Conservation (phyloP, 2,888 invertebrate genomes). For the Poecilobothrus nobilitatus region DNA sequence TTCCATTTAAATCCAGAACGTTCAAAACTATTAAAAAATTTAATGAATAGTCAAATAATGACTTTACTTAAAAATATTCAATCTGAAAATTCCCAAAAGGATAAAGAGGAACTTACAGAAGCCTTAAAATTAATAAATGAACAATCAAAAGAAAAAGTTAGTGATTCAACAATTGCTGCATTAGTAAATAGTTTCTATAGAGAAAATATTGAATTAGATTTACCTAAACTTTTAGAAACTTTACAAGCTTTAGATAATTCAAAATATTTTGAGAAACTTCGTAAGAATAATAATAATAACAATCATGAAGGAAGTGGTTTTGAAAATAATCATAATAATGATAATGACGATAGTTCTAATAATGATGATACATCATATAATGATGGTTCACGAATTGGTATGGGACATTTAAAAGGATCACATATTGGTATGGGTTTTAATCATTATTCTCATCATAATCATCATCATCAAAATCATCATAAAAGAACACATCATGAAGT, state of each 20-base stretch:
- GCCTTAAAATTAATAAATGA: conserved; percentile 24
- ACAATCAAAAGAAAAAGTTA: conserved; percentile 25
- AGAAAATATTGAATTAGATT: conserved; percentile 36
- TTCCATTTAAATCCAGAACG: conserved; percentile 20
- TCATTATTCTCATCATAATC: background rate
- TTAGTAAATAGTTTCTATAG: conserved; percentile 38
- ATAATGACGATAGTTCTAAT: conserved; percentile 14
- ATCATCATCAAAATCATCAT: background rate
- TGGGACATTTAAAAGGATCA: conserved; percentile 29
- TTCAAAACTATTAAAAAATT: conserved; percentile 18
- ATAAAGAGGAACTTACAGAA: conserved; percentile 33
- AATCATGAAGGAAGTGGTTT: conserved; percentile 13
- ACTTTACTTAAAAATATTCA: conserved; percentile 25
- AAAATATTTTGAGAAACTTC: conserved; percentile 17
- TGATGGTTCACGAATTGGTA: conserved; percentile 31
- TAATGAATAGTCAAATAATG: conserved; percentile 24
- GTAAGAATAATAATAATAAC: background rate
- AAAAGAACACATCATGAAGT: background rate
- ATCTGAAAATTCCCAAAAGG: conserved; percentile 32
- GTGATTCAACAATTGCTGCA: conserved; percentile 35
- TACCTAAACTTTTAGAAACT: conserved; percentile 33
- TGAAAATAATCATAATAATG: conserved; percentile 7
- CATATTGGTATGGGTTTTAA: conserved; percentile 35
- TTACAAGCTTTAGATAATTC: conserved; percentile 32
- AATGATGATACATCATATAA: conserved; percentile 24